Conservation (phyloP, 2,113 vertebrate species). For the Rattus rattus region DNA sequence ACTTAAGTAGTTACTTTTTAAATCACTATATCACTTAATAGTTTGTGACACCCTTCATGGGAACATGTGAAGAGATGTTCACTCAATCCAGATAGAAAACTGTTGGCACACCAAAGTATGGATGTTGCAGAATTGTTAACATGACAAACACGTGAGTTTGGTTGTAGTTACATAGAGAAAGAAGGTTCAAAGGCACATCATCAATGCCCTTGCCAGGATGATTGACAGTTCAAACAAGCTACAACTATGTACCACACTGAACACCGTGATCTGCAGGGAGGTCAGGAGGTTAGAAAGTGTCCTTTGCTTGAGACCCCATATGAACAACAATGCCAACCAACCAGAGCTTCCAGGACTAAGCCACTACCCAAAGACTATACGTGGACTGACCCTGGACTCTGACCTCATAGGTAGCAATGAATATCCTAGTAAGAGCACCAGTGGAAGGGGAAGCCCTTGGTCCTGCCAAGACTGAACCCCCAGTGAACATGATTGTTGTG, state of each 20-base stretch:
- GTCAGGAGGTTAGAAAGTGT: not conserved
- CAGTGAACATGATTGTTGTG: too few relatives aligned
- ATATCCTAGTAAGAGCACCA: too few relatives aligned
- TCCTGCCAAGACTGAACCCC: too few relatives aligned
- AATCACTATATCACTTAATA: conserved; percentile 52
- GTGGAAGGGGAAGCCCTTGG: too few relatives aligned
- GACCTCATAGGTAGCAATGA: too few relatives aligned
- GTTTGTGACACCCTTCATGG: not conserved
- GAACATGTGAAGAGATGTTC: not conserved
- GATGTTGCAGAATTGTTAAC: not conserved
- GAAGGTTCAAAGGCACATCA: not conserved
- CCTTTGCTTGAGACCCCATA: not conserved
- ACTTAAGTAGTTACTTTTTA: conserved; percentile 70
- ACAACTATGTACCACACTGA: not conserved
- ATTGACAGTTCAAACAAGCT: not conserved
- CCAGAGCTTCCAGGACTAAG: too few relatives aligned
- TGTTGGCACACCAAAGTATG: not conserved
- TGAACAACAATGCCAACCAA: too few relatives aligned
- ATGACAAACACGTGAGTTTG: not conserved
- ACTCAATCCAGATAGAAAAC: not conserved
- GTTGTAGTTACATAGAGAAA: not conserved
- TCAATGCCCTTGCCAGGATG: not conserved
- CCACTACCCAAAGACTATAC: too few relatives aligned
- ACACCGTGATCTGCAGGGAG: not conserved
- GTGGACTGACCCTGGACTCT: too few relatives aligned